Evolutionary conservation across 1,140 invertebrate species (phyloP), one percentile per base, ranked within the genome.

Genomic region (Uloborus diversus): DNA sequence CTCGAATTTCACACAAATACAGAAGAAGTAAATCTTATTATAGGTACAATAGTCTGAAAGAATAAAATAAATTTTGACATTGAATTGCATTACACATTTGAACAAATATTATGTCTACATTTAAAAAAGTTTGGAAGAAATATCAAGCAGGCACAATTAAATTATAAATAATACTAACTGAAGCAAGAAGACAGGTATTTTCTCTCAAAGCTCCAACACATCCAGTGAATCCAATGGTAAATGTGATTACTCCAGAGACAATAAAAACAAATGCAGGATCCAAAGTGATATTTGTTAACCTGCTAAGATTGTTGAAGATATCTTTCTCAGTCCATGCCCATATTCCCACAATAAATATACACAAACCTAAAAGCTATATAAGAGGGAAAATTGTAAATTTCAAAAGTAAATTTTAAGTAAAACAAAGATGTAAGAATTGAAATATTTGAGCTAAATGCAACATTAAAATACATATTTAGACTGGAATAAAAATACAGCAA

Each of bases 261-360:
- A 99, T 96, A 81, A 99, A 90, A 75, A 98, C 91, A 87, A 98
- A 96, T 47, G 96, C 97, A 64, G 97, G 97, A 90, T 99, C 97
- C 61, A 99, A 88, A 5, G 95, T 93, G 70, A 98, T 91, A 76
- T 88, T 87, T 5, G 88, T 87, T n/a, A 97, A 88, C 81, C 93
- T 91, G 28, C 93, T 91, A 47, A 98, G 89, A 87, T 97, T 98
- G 85, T 92, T 94, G 85, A 98, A 96, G 80, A 94, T 97, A 85
- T 98, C 95, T 88, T 99, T 99, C 86, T 99, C 96, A 51, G 92
- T 93, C 95, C 96, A 98, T 61, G 96, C 96, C 97, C 96, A 99
- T 62, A 97, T 89, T 51, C 97, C 97, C 61, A 98, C 90, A 5
- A 93, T 94, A 84, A 96, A 89, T 78, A 98, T 92, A 32, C 92